phyloP scores from a whole-genome alignment of 2,888 invertebrate genomes.

The Siphlonurus alternatus region DNA sequence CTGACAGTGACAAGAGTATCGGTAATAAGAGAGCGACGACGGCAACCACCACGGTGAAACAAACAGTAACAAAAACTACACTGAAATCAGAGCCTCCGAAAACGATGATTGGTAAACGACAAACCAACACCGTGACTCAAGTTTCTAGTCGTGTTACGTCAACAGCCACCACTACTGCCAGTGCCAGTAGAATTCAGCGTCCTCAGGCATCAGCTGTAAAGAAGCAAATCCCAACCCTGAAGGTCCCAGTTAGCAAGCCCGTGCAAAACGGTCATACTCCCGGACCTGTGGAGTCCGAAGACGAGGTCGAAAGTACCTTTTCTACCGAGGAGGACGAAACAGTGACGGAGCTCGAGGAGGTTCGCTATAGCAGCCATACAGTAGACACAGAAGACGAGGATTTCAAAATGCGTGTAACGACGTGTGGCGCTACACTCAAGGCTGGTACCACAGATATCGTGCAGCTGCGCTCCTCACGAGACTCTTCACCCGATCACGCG shows the following conservation, averaged over 20 bases:
- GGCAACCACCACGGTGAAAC: background rate
- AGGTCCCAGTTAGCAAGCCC: background rate
- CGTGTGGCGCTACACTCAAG: background rate
- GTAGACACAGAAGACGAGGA: background rate
- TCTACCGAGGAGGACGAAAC: background rate
- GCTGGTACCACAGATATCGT: background rate
- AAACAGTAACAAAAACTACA: background rate
- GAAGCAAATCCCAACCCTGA: background rate
- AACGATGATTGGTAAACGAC: background rate
- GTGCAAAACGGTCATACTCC: background rate
- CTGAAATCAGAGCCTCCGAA: background rate
- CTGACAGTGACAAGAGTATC: background rate
- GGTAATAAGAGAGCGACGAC: background rate
- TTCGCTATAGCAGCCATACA: background rate
- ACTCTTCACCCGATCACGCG: slow-evolving; percentile 7
- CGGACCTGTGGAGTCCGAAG: background rate
- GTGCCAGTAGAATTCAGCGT: background rate
- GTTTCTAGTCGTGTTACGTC: background rate
- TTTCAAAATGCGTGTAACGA: background rate
- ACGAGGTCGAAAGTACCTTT: background rate
- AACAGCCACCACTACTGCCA: background rate
- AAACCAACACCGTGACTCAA: background rate
- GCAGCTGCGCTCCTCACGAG: slow-evolving; percentile 3
- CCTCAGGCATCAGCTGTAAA: background rate
- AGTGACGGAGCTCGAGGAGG: background rate